Evolutionary conservation across 2,888 invertebrate genomes (phyloP).

Genomic region (Sturmia bella): DNA sequence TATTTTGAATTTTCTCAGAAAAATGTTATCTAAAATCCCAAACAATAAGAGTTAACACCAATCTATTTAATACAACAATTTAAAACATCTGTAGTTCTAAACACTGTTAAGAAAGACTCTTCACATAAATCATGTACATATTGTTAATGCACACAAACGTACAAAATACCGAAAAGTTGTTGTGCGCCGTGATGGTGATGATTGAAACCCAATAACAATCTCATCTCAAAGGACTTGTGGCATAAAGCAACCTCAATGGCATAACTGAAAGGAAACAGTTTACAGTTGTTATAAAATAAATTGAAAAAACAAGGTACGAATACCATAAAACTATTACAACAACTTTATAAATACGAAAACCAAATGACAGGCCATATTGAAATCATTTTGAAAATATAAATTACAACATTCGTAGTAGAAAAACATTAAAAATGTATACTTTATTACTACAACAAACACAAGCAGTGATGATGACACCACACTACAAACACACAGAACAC

Average conservation of each 20-base stretch:
- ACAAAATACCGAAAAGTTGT: too few relatives aligned
- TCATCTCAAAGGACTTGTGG: conserved; percentile 48
- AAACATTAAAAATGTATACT: conserved; percentile 64
- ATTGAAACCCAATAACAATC: conserved; percentile 41
- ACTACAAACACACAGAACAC: conserved; percentile 7
- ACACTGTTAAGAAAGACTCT: neutral
- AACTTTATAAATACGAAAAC: conserved; percentile 21
- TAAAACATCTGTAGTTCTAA: neutral
- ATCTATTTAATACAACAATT: too few relatives aligned
- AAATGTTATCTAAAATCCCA: too few relatives aligned
- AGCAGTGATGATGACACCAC: conserved; percentile 39
- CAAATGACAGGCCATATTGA: conserved; percentile 54
- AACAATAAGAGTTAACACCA: too few relatives aligned
- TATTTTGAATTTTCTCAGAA: too few relatives aligned
- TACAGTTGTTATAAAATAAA: conserved; percentile 20
- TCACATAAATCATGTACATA: too few relatives aligned
- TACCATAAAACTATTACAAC: conserved; percentile 21
- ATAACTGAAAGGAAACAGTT: conserved; percentile 8
- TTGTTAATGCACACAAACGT: too few relatives aligned
- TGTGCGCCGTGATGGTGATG: conserved; percentile 8
- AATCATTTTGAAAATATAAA: conserved; percentile 65
- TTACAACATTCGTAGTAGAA: conserved; percentile 46
- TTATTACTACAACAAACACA: conserved; percentile 54
- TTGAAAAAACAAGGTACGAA: conserved; percentile 24
- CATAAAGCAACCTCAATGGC: neutral